A percentile compares a stretch with the other conserved stretches of the same genome.
Evolutionary conservation across 2,797 vertebrate species (phyloP).

Genomic region (Thamnophis elegans): DNA sequence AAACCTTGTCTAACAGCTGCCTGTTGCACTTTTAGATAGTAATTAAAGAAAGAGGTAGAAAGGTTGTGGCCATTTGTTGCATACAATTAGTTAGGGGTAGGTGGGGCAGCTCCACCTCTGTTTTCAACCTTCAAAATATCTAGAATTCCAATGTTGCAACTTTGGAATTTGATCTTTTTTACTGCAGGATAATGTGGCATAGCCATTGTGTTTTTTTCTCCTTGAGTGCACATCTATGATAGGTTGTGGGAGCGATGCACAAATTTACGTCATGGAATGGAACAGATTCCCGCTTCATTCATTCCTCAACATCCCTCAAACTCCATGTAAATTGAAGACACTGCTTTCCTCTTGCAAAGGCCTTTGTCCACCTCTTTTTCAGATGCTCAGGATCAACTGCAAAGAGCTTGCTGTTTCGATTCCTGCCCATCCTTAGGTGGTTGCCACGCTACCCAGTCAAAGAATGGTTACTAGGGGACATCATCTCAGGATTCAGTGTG

Average conservation of each 20-base stretch:
- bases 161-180: neutral
- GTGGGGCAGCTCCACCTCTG: neutral
- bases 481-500: slow-evolving; percentile 90
- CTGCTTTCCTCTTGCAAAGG: too few species aligned
- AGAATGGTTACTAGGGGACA: slow-evolving; percentile 90
- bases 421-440: slow-evolving; percentile 87
- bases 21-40: neutral
- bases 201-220: neutral
- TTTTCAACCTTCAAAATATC: neutral
- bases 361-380: neutral
- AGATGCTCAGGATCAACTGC: slow-evolving; percentile 81
- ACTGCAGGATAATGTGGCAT: neutral
- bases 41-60: neutral
- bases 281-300: neutral
- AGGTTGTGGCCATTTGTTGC: neutral
- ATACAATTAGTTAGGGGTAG: neutral
- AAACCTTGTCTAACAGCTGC: neutral
- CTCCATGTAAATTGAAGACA: neutral
- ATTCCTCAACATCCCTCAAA: neutral
- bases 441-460: slow-evolving; percentile 88
- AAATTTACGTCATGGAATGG: neutral
- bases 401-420: slow-evolving; percentile 72
- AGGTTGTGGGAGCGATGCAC: neutral
- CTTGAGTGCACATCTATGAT: neutral
- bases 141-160: neutral